Conservation (phyloP, 2,797 vertebrate species). For the Pseudocheirus occidentalis region DNA sequence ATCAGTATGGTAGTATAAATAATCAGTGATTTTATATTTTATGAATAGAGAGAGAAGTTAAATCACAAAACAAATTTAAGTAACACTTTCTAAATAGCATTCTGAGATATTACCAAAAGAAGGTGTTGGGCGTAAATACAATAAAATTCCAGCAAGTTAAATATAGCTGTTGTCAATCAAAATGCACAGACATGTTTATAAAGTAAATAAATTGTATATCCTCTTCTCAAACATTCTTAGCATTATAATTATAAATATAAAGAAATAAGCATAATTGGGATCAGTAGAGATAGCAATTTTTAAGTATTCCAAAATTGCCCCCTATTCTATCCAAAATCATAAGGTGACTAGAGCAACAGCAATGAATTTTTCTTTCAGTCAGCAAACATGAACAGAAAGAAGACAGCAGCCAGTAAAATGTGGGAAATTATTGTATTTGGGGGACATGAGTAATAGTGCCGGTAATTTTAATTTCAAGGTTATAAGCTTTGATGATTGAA, state of each 20-base stretch:
- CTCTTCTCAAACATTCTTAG: neutral
- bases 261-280: neutral
- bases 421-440: neutral
- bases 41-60: conserved; percentile 52
- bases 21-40: conserved; percentile 45
- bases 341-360: neutral
- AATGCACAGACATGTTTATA: conserved; percentile 2
- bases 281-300: neutral
- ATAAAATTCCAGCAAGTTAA: conserved; percentile 32
- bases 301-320: neutral
- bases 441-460: neutral
- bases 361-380: neutral
- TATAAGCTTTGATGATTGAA: neutral
- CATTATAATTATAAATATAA: neutral
- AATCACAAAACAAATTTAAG: conserved; percentile 50
- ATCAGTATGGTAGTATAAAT: conserved; percentile 44
- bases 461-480: neutral
- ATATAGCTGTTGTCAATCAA: conserved; percentile 40
- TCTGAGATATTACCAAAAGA: conserved; percentile 39
- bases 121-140: neutral
- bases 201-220: neutral
- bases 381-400: neutral
- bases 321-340: neutral
- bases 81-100: conserved; percentile 38
- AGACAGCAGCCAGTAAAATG: neutral